Base-by-base conservation (phyloP, 2,113 vertebrate species). In the Oncorhynchus clarkii region DNA sequence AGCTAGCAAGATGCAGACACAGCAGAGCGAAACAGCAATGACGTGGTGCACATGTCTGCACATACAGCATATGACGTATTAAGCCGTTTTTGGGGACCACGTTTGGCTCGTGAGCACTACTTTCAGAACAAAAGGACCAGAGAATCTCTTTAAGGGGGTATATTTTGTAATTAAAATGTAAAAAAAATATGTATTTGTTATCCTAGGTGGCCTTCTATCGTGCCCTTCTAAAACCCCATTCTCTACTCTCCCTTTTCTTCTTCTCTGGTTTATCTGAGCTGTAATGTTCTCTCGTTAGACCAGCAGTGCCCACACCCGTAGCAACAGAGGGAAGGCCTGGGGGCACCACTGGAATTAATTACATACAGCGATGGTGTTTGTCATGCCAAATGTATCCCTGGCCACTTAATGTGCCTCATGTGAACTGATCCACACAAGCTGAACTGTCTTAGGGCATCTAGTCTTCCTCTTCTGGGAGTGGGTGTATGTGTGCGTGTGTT, bases 331-430 rank as follows among this genome's bases (percentile, higher is more conserved):
- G 88, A 84, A 92, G 72, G 95, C 97, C 95, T 93, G 89, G 88
- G 96, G 96, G 97, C 96, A 93, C 94, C 95, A 93, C 87, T 96
- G 96, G 96, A 97, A 97, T 97, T 99, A 97, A 99, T 99, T 98
- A 98, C 95, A 91, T 93, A 94, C 94, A 97, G 95, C 94, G 93
- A 94, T 92, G 95, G 93, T 95, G 95, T 93, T 98, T 97, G 96
- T 97, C 96, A 95, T 96, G 93, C 95, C 96, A 96, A 95, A 98
- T 98, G 96, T 96, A 98, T 97, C 96, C 96, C 95, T 94, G 92
- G 95, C 96, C 95, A 96, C 95, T 97, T 97, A 97, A 95, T 93
- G 95, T 94, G 96, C 95, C 95, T 97, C 95, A 94, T 96, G 95
- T 95, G 96, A 97, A 96, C 93, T 92, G 93, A 93, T 92, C 92